Evolutionary conservation across 2,797 vertebrate genomes (phyloP).

Genomic region (Amphiprion clarkii): DNA sequence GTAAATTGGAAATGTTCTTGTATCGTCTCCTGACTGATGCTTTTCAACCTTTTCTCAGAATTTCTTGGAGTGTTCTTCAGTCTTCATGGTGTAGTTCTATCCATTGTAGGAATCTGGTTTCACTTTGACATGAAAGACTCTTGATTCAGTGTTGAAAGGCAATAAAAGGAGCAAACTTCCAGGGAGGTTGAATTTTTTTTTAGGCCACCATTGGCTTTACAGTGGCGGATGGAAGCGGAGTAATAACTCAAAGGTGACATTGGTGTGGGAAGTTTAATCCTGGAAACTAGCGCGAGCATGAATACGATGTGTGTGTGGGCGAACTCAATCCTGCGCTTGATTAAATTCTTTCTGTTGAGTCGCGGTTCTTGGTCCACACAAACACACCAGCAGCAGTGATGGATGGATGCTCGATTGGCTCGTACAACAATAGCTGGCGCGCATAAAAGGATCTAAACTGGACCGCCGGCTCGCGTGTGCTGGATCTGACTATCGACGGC

Average conservation of each 20-base stretch:
- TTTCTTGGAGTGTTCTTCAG: no score
- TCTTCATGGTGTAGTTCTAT: no score
- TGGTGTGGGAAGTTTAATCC: slow-evolving; percentile 42
- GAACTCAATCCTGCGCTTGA: slow-evolving; percentile 39
- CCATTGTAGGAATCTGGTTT: no score
- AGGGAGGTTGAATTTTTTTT: no score
- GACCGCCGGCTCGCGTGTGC: slow-evolving; percentile 1
- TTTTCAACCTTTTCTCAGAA: no score
- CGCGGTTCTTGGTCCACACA: slow-evolving; percentile 20
- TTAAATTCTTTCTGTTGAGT: slow-evolving; percentile 60
- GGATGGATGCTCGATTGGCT: slow-evolving; percentile 46
- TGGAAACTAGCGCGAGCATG: slow-evolving; percentile 14
- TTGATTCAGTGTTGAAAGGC: no score
- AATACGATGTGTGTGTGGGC: not conserved
- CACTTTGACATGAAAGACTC: no score
- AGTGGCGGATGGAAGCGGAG: slow-evolving; percentile 16
- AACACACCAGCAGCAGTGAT: slow-evolving; percentile 47
- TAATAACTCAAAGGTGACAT: slow-evolving; percentile 15
- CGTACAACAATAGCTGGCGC: slow-evolving; percentile 50
- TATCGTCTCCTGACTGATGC: no score
- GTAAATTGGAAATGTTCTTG: no score
- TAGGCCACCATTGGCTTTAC: not conserved
- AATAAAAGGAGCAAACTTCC: no score
- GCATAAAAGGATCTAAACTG: slow-evolving; percentile 34
- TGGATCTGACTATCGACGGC: slow-evolving; percentile 35